A percentile compares a stretch with the other conserved stretches of the same genome.
These are phyloP conservation scores for Sceloporus tristichus DNA, from an alignment of 2,113 vertebrate species.

Conservation along the genomic window DNA sequence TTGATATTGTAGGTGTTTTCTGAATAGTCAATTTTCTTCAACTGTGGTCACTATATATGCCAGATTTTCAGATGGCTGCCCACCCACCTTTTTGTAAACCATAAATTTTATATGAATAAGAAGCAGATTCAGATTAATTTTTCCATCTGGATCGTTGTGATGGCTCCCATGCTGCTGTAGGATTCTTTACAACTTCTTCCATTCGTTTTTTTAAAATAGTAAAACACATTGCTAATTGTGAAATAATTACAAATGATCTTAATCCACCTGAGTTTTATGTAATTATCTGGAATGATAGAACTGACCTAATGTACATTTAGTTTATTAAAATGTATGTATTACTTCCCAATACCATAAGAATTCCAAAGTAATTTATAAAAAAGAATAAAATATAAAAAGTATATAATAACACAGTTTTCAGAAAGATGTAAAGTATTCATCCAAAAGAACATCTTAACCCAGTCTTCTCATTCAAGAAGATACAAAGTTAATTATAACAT, in stretches of 20 bases:
- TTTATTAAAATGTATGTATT: not conserved
- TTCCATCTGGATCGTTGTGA: conserved; percentile 46
- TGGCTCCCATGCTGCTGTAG: not conserved
- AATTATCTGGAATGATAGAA: not conserved
- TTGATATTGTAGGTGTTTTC: conserved; percentile 53
- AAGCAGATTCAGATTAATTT: conserved; percentile 37
- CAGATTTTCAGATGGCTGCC: conserved; percentile 61
- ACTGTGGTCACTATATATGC: conserved; percentile 48
- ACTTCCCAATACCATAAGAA: not conserved
- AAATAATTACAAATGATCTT: not conserved
- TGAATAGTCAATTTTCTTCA: conserved; percentile 53
- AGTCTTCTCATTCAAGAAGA: not conserved
- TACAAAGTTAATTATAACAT: not conserved
- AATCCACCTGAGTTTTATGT: not conserved
- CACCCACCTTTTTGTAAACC: conserved; percentile 60
- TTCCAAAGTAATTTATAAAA: not conserved
- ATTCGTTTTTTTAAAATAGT: not conserved
- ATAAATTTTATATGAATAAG: conserved; percentile 41
- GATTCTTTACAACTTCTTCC: not conserved
- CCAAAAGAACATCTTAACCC: not conserved
- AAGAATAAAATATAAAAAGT: not conserved
- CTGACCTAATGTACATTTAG: not conserved
- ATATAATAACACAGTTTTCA: not conserved
- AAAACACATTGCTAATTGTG: not conserved
- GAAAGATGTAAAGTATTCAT: not conserved